Percentiles rank a stretch among this genome's conserved stretches.
Evolutionary conservation across 37 sponge, comb jelly and placozoan genomes (phyloP).

Genomic region (Chondrilla cf. caribensis): DNA sequence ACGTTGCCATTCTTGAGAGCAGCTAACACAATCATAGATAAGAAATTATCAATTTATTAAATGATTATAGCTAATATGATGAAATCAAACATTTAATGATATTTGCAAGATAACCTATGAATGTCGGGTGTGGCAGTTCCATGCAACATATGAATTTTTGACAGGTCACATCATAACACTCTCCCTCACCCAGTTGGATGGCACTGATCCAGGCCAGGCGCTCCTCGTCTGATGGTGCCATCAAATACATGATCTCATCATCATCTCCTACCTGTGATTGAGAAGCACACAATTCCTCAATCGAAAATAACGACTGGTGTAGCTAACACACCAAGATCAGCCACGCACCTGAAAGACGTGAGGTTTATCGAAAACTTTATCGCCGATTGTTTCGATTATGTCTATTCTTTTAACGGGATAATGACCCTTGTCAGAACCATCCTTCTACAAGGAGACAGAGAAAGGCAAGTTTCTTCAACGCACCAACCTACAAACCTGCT

Average conservation of each 20-base stretch:
- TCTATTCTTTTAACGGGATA: slow-evolving; percentile 4
- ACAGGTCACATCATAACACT: no score
- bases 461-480: background rate
- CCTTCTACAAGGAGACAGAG: background rate
- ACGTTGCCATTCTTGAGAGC: slow-evolving; percentile 24
- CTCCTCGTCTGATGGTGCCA: slow-evolving; percentile 38
- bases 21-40: slow-evolving; percentile 5
- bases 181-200: slow-evolving; percentile 20
- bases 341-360: slow-evolving; percentile 4
- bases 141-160: no score
- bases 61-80: no score
- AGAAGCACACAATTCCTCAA: no score
- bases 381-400: background rate
- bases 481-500: background rate
- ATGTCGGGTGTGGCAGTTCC: no score
- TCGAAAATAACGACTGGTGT: no score
- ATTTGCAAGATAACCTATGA: no score
- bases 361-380: background rate
- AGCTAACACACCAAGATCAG: no score
- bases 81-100: no score
- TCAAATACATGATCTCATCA: slow-evolving; percentile 65
- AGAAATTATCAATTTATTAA: background rate
- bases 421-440: background rate
- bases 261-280: slow-evolving; percentile 73
- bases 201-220: slow-evolving; percentile 52